Conservation (phyloP, 1,140 invertebrate genomes). For the Habropoda laboriosa region DNA sequence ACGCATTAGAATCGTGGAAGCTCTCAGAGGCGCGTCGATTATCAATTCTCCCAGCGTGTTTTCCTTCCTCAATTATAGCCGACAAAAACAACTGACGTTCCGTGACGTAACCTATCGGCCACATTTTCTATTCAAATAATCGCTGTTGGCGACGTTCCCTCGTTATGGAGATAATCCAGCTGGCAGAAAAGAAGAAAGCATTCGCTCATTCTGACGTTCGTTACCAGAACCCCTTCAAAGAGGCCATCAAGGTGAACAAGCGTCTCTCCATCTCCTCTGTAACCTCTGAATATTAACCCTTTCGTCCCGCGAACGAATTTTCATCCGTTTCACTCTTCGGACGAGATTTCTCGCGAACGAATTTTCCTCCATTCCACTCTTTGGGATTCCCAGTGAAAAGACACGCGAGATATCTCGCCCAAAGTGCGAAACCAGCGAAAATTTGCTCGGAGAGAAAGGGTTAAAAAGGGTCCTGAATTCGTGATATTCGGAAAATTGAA, state of each 20-base stretch:
- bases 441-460: too few relatives aligned
- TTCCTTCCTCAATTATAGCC: background rate
- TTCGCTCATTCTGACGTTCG: slow-evolving; percentile 38
- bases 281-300: too few relatives aligned
- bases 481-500: too few relatives aligned
- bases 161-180: slow-evolving; percentile 41
- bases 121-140: background rate
- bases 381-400: too few relatives aligned
- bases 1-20: background rate
- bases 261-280: too few relatives aligned
- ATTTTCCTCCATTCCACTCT: too few relatives aligned
- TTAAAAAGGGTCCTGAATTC: too few relatives aligned
- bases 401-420: too few relatives aligned
- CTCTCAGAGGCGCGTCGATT: background rate
- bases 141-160: background rate
- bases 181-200: slow-evolving; percentile 31
- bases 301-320: too few relatives aligned
- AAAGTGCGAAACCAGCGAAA: too few relatives aligned
- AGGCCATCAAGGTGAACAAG: slow-evolving; percentile 53
- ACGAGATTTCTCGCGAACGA: too few relatives aligned
- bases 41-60: background rate
- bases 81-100: slow-evolving; percentile 4
- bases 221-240: slow-evolving; percentile 31
- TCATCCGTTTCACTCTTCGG: too few relatives aligned
- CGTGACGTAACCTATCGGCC: background rate